Evolutionary conservation across 2,113 vertebrate genomes (phyloP).

Genomic region (Orcinus orca): DNA sequence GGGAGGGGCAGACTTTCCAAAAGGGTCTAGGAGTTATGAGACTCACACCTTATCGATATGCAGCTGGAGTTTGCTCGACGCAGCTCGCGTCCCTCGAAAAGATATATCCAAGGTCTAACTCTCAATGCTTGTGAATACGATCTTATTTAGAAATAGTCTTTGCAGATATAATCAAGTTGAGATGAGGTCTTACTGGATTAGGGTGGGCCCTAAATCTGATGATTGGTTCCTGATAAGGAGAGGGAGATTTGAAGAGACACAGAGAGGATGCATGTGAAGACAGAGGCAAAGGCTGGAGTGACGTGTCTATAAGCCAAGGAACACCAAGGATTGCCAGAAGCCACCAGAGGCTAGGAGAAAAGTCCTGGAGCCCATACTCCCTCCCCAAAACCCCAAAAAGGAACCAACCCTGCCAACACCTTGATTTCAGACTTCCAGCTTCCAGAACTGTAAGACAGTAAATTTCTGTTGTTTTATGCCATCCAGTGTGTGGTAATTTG

Average conservation of each 20-base stretch:
- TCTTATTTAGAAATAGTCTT: neutral
- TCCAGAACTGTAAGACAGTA: neutral
- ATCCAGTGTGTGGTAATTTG: neutral
- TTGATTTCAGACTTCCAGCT: neutral
- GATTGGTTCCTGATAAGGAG: neutral
- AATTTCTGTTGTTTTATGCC: neutral
- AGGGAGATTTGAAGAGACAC: neutral
- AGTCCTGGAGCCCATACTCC: neutral
- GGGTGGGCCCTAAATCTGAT: neutral
- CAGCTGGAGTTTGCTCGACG: neutral
- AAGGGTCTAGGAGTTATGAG: neutral
- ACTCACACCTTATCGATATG: neutral
- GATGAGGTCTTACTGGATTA: neutral
- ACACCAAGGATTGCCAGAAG: neutral
- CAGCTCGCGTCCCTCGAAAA: neutral
- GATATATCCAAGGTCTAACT: neutral
- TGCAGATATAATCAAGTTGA: neutral
- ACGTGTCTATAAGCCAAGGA: neutral
- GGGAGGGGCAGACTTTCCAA: neutral
- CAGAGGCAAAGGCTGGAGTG: neutral
- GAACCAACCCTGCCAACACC: no score
- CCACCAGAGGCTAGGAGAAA: neutral
- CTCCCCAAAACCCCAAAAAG: neutral
- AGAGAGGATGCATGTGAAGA: neutral
- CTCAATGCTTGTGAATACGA: neutral